A percentile compares a stretch with the other conserved stretches of the same genome.
Evolutionary conservation across 2,797 vertebrate species (phyloP).

Genomic region (Babyrousa celebensis): DNA sequence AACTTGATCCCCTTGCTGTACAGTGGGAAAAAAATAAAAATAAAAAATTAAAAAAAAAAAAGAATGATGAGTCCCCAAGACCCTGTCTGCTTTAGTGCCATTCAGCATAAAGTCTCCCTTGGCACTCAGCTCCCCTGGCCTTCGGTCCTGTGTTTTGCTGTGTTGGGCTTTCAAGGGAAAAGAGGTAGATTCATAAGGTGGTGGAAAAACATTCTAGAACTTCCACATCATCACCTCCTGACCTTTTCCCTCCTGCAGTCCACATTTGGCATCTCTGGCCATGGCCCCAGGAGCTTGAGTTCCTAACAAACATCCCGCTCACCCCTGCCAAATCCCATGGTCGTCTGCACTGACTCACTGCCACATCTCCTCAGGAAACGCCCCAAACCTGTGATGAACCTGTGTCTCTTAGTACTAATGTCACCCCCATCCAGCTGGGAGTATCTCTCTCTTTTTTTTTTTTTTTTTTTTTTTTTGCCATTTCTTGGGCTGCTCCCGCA

Average conservation of each 20-base stretch:
- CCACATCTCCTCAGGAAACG: neutral
- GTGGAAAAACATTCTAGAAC: conserved; percentile 49
- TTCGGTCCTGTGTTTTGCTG: neutral
- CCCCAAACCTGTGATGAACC: neutral
- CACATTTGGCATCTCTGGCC: neutral
- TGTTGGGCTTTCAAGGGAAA: neutral
- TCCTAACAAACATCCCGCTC: conserved; percentile 5
- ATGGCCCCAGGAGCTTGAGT: neutral
- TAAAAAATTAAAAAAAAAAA: too few relatives aligned
- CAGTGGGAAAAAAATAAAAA: too few relatives aligned
- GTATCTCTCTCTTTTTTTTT: too few relatives aligned
- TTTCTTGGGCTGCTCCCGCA: too few relatives aligned
- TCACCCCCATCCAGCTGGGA: too few relatives aligned
- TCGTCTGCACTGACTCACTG: neutral
- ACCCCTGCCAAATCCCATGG: neutral
- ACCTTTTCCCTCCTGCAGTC: neutral
- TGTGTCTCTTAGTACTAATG: too few relatives aligned
- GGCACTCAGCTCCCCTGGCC: conserved; percentile 1
- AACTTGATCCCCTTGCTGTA: too few relatives aligned
- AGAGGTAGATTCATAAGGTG: conserved; percentile 26
- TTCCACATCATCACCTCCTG: conserved; percentile 7
- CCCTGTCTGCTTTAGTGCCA: neutral
- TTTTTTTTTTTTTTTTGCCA: too few relatives aligned
- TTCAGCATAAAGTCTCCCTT: neutral
- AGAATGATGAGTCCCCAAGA: neutral